Conservation (phyloP, 2,888 invertebrate genomes). For the Dromius quadrimaculatus region DNA sequence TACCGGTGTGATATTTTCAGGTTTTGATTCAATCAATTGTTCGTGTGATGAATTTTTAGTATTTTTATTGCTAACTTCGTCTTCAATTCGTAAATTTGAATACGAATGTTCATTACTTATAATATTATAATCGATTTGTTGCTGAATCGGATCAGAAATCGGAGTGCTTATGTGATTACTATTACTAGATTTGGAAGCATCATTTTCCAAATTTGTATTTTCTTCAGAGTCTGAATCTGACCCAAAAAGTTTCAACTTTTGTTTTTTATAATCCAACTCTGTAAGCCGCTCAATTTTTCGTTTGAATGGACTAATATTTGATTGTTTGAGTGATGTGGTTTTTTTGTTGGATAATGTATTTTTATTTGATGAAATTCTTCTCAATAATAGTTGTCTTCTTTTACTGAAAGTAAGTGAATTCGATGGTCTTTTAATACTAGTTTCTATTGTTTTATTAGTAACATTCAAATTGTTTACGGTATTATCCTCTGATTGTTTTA, state of each 20-base stretch:
- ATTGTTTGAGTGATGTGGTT: not conserved
- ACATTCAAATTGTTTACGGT: no score
- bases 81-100: no score
- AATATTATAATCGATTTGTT: no score
- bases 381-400: not conserved
- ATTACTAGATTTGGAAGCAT: not conserved
- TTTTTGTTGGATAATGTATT: not conserved
- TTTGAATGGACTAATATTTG: not conserved
- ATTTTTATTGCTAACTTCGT: no score
- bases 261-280: constrained; percentile 11
- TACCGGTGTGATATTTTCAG: no score
- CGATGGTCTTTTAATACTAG: not conserved
- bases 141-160: not conserved
- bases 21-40: no score
- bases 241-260: constrained; percentile 28
- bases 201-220: not conserved
- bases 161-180: not conserved
- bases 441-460: no score
- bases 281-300: not conserved
- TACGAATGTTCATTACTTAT: no score
- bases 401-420: not conserved
- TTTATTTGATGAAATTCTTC: not conserved
- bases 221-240: constrained; percentile 25
- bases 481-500: no score
- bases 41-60: no score